A percentile compares a stretch with the other conserved stretches of the same genome.
Conservation (phyloP, 2,113 vertebrate species). For the Anhinga anhinga region DNA sequence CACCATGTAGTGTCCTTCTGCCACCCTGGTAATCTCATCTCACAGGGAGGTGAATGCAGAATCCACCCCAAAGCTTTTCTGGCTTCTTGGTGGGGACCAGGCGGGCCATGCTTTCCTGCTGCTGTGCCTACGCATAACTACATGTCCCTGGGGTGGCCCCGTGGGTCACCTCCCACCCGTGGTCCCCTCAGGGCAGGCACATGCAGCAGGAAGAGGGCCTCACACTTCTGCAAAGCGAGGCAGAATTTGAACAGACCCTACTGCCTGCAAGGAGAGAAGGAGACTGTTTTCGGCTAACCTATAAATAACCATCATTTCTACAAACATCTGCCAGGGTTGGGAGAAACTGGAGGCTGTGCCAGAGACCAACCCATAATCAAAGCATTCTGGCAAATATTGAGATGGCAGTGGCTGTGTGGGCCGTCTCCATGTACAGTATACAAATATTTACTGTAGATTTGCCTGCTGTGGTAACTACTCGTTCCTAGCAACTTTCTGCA, state of each 20-base stretch:
- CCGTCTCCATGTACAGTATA: constrained; percentile 22
- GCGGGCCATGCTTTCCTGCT: neutral
- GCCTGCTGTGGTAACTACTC: neutral
- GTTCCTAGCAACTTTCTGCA: constrained; percentile 21
- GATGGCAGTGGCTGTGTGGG: constrained; percentile 31
- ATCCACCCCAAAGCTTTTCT: neutral
- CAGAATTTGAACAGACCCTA: neutral
- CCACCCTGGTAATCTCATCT: neutral
- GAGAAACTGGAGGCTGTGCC: constrained; percentile 37
- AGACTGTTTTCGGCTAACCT: neutral
- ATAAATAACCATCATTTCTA: constrained; percentile 43
- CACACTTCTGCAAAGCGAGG: neutral
- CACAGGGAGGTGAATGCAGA: neutral
- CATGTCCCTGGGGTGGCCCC: neutral
- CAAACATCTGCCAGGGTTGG: constrained; percentile 37
- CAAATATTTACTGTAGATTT: constrained; percentile 59
- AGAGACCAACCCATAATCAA: constrained; percentile 30
- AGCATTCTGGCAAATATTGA: constrained; percentile 44
- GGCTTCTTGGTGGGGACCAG: neutral
- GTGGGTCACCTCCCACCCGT: neutral
- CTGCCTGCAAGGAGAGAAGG: neutral
- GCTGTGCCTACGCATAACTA: neutral
- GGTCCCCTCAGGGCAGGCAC: neutral
- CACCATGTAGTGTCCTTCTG: neutral
- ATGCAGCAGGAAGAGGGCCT: neutral